Evolutionary conservation across 2,888 invertebrate genomes (phyloP).

Genomic region (Neelides folsomi): DNA sequence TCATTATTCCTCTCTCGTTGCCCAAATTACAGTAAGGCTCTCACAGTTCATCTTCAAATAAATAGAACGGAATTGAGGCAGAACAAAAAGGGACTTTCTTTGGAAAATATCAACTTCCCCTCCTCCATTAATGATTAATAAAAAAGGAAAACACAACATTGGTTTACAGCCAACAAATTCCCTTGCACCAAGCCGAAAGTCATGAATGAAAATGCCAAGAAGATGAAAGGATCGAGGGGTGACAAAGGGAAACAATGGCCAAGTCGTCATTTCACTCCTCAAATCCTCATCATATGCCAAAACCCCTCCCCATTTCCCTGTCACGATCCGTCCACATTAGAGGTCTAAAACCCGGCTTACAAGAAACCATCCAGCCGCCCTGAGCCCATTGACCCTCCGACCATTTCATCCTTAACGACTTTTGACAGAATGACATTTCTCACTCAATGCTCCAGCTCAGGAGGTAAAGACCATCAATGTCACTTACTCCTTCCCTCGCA

Average conservation of each 20-base stretch:
- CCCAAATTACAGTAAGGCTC: conserved; percentile 3
- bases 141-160: no score
- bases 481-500: neutral
- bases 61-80: neutral
- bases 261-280: no score
- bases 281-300: neutral
- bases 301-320: neutral
- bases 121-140: no score
- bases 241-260: no score
- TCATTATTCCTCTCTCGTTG: conserved; percentile 1
- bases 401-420: conserved; percentile 2
- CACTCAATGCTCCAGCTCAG: conserved; percentile 6
- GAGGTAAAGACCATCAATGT: neutral
- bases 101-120: no score
- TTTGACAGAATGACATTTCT: conserved; percentile 10
- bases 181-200: no score
- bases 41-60: neutral
- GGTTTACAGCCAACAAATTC: no score
- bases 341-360: neutral
- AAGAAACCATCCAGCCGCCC: neutral
- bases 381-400: neutral
- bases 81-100: neutral
- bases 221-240: no score
- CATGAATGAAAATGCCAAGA: no score
- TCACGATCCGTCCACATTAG: neutral